Percentiles rank a stretch among this genome's conserved stretches.
These are phyloP conservation scores for Malachius bipustulatus DNA, from an alignment of 2,888 invertebrate species.

Conservation along the genomic window DNA sequence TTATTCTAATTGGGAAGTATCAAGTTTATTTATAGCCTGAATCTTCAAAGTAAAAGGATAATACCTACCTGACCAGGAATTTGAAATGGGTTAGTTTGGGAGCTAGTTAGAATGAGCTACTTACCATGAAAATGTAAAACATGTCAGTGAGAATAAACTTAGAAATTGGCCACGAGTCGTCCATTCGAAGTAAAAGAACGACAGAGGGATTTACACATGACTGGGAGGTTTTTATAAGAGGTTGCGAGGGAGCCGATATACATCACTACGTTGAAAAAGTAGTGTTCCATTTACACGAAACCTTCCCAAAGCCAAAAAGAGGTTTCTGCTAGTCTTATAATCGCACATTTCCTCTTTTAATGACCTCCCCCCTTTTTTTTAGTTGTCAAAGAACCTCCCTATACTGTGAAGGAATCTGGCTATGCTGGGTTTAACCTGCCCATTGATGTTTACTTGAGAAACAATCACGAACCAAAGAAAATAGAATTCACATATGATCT, in stretches of 20 bases:
- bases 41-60: too few relatives aligned
- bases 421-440: conserved; percentile 88
- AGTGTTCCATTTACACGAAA: conserved; percentile 81
- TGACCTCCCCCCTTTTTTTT: conserved; percentile 31
- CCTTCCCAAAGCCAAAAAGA: conserved; percentile 84
- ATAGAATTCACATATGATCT: conserved; percentile 78
- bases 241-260: conserved; percentile 76
- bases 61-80: neutral
- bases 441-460: conserved; percentile 80
- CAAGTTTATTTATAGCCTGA: too few relatives aligned
- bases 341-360: conserved; percentile 8
- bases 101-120: too few relatives aligned
- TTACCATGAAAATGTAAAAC: conserved; percentile 23
- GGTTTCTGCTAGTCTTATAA: conserved; percentile 43
- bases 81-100: conserved; percentile 3
- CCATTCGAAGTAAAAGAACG: conserved; percentile 66
- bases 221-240: conserved; percentile 91
- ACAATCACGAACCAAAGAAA: conserved; percentile 82
- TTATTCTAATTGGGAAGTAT: too few relatives aligned
- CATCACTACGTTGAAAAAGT: conserved; percentile 87
- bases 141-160: conserved; percentile 70
- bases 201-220: conserved; percentile 92
- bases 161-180: conserved; percentile 87
- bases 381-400: conserved; percentile 88
- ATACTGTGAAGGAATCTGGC: conserved; percentile 81